Evolutionary conservation across 2,797 vertebrate species (phyloP), one percentile per base, ranked within the genome.

Genomic region (Schizothorax lantsangensis): DNA sequence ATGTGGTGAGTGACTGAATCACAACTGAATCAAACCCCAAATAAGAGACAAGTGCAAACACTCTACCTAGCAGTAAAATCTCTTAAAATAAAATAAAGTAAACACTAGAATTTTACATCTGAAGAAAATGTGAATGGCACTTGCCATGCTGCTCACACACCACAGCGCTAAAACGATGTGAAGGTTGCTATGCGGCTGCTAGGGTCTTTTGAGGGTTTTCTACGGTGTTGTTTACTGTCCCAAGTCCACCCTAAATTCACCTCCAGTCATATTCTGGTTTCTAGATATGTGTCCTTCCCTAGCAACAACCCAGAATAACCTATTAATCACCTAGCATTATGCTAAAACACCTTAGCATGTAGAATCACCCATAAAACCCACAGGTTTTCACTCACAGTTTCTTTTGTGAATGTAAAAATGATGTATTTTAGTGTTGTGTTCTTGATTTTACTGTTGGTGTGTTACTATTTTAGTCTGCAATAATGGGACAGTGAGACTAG

Each of bases 1-100:
- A 74, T 59, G n/a, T 83, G 71, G 11, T 47, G 17, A 80, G 59
- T 47, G 54, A 45, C 10, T 10, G 69, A 84, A 84, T 57, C 26
- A 74, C 52, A 74, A 14, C 52, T 57, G 38, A 72, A 57, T 73
- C 79, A 66, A 26, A 45, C 40, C 10, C 17, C 17, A 33, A 21
- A 5, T 36, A 23, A 62, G 23, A 64, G 43, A 66, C 26, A 11
- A 3, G 0, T 30, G n/a, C 17, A 47, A 23, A 23, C 6, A 47
- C 26, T 66, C 26, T 12, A 26, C 8, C 17, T 30, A 21, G 59
- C 23, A 23, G 19, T 14, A 23, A 66, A 23, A 33, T 6, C n/a
- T 21, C 23, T 30, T 64, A 8, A 21, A 23, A 23, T 30, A 19
- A 8, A 59, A 26, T 19, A 1, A 30, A 64, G 11, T 10, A 30